These are phyloP conservation scores for Chauna torquata DNA, from an alignment of 2,113 vertebrate species.

Conservation along the genomic window DNA sequence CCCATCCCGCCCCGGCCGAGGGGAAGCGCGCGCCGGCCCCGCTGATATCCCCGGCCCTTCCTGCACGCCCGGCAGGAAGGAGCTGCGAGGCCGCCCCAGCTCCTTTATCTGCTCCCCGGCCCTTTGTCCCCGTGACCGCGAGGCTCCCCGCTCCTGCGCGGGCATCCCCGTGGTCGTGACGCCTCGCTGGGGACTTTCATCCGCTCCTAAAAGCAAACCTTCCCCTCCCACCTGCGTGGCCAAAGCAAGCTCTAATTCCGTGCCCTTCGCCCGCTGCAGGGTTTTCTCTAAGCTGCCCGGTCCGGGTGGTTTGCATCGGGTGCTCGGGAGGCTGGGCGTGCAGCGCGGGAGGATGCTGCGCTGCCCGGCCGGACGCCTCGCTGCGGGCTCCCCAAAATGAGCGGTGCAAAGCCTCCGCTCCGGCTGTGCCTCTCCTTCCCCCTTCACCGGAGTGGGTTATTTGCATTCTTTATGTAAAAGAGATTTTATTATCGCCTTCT, in stretches of 20 bases:
- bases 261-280: not conserved
- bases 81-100: slow-evolving; percentile 25
- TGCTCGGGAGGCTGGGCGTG: too few relatives aligned
- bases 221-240: not conserved
- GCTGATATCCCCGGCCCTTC: slow-evolving; percentile 68
- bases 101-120: slow-evolving; percentile 49
- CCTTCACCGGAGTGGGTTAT: not conserved
- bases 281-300: not conserved
- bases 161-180: not conserved
- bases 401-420: not conserved
- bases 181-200: too few relatives aligned
- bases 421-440: not conserved
- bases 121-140: slow-evolving; percentile 16
- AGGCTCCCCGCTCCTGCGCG: not conserved
- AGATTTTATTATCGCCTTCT: slow-evolving; percentile 86
- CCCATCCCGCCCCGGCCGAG: not conserved
- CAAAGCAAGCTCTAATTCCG: not conserved
- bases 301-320: not conserved
- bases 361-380: too few relatives aligned
- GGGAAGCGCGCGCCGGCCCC: slow-evolving; percentile 36
- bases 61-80: slow-evolving; percentile 64
- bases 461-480: slow-evolving; percentile 82
- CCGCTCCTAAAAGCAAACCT: not conserved
- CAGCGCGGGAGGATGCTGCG: rapidly evolving
- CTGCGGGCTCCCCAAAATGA: not conserved